A percentile compares a stretch with the other conserved stretches of the same genome.
These are phyloP conservation scores for Perizoma affinitatum DNA, from an alignment of 2,888 invertebrate genomes.

Conservation along the genomic window DNA sequence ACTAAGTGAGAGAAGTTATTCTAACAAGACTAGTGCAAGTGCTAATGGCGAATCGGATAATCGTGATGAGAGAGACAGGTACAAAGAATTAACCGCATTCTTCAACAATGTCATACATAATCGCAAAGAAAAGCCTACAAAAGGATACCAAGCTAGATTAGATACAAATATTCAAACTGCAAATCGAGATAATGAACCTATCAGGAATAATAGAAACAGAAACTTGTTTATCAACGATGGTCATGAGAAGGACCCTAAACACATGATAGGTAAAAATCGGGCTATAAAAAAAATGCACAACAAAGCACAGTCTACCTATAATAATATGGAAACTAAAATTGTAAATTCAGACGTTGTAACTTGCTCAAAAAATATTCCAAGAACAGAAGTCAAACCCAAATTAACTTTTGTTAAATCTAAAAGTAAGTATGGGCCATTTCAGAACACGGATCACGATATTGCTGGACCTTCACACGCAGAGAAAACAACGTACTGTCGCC, in stretches of 20 bases:
- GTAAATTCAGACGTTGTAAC: not conserved
- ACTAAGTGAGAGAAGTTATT: slow-evolving; percentile 17
- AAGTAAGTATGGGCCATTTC: not conserved
- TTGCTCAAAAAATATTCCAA: slow-evolving; percentile 8
- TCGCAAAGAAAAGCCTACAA: slow-evolving; percentile 3
- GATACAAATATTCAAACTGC: slow-evolving; percentile 3
- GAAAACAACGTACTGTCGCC: slow-evolving; percentile 60
- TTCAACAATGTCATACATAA: slow-evolving; percentile 16
- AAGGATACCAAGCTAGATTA: slow-evolving; percentile 6
- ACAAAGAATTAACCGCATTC: slow-evolving; percentile 8
- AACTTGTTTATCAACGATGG: slow-evolving; percentile 3
- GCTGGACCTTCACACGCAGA: slow-evolving; percentile 42
- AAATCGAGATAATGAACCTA: not conserved
- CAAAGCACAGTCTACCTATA: not conserved
- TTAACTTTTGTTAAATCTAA: slow-evolving; percentile 2
- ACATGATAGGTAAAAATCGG: not conserved
- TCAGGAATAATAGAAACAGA: slow-evolving; percentile 7
- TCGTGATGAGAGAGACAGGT: not conserved
- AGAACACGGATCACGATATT: slow-evolving; percentile 1
- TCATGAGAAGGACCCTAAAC: slow-evolving; percentile 1
- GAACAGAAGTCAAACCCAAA: slow-evolving; percentile 3
- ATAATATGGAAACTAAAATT: not conserved
- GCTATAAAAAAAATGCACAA: not conserved
- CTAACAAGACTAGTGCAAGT: slow-evolving; percentile 9
- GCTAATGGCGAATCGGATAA: not conserved